These are phyloP conservation scores for Proteles cristata DNA, from an alignment of 2,113 vertebrate species.

Conservation along the genomic window DNA sequence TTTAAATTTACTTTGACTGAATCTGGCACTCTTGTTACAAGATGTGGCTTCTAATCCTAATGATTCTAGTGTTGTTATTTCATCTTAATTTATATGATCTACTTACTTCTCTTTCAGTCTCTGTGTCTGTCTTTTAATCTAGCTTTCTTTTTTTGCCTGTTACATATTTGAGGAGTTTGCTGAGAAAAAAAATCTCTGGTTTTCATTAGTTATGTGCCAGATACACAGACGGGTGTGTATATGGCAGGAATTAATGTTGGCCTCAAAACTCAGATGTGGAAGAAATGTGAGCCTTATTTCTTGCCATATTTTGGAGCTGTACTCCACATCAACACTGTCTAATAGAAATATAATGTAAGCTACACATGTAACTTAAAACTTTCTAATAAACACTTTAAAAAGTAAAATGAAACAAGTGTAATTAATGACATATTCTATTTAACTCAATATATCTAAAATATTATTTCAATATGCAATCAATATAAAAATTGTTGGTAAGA, in stretches of 20 bases:
- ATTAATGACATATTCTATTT: not conserved
- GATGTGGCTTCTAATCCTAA: not conserved
- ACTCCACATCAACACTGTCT: not conserved
- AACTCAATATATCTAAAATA: not conserved
- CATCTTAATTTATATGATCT: not conserved
- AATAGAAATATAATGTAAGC: not conserved
- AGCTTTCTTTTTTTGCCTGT: not conserved
- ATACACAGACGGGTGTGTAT: not conserved
- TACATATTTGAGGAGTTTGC: not conserved
- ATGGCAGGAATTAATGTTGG: not conserved
- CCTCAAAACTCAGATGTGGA: conserved; percentile 35
- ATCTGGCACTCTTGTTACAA: not conserved
- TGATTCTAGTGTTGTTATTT: not conserved
- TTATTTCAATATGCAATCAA: not conserved
- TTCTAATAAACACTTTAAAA: not conserved
- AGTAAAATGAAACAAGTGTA: not conserved
- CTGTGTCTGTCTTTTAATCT: not conserved
- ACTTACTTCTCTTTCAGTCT: not conserved
- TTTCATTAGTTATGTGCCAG: not conserved
- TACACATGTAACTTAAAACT: not conserved
- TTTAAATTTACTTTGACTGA: conserved; percentile 22
- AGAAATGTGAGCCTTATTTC: not conserved
- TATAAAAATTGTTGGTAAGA: not conserved
- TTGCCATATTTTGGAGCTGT: not conserved
- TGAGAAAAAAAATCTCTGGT: conserved; percentile 15